These are phyloP conservation scores for Cranoglanis bouderius DNA, from an alignment of 2,113 vertebrate species.

Conservation along the genomic window DNA sequence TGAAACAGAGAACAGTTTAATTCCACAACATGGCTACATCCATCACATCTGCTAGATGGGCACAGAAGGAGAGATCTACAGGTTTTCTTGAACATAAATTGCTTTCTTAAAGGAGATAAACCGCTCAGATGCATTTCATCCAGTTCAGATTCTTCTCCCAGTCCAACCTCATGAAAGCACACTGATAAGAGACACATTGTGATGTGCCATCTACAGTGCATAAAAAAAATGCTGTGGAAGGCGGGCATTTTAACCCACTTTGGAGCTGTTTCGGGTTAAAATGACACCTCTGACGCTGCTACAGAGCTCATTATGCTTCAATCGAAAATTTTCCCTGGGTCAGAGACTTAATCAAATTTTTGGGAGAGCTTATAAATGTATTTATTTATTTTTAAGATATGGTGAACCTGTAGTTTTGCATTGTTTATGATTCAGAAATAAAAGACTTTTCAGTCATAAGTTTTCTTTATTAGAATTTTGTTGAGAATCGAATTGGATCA, in stretches of 20 bases:
- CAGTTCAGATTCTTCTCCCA: background rate
- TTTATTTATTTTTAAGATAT: background rate
- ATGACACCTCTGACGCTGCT: background rate
- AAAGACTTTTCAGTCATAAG: background rate
- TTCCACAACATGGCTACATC: background rate
- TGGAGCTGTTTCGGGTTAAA: background rate
- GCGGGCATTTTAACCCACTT: background rate
- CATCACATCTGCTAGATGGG: background rate
- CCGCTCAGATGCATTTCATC: no score
- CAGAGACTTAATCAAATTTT: background rate
- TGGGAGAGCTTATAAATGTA: background rate
- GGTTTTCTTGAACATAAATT: background rate
- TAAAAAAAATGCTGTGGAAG: background rate
- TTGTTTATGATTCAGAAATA: background rate
- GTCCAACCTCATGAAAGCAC: background rate
- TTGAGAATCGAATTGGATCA: background rate
- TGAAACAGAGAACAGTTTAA: constrained; percentile 49
- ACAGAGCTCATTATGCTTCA: background rate
- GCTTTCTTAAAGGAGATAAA: background rate
- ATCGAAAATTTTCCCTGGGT: background rate
- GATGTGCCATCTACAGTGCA: background rate
- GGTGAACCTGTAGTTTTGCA: background rate
- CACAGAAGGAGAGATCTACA: background rate
- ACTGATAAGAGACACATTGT: background rate
- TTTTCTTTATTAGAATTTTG: background rate